Evolutionary conservation across 2,113 vertebrate genomes (phyloP).

Genomic region (Grammomys dolichurus): DNA sequence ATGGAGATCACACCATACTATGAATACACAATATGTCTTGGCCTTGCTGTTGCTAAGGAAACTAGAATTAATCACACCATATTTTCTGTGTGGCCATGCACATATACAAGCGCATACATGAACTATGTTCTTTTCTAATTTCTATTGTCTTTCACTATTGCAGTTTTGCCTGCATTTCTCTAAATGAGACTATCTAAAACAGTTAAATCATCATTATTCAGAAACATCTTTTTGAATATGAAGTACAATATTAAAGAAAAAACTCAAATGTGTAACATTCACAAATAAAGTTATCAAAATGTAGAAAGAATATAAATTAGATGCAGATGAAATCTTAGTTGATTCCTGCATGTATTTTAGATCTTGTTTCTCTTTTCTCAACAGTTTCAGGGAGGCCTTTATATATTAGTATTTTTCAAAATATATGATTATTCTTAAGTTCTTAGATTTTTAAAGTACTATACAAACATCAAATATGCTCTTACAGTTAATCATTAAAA

Average conservation of each 20-base stretch:
- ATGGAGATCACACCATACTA: conserved; percentile 26
- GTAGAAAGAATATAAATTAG: neutral
- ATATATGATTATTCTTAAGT: neutral
- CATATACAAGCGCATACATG: neutral
- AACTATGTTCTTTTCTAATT: neutral
- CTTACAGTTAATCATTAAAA: neutral
- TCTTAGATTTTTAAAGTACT: neutral
- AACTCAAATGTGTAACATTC: neutral
- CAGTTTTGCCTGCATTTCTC: neutral
- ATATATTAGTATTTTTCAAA: neutral
- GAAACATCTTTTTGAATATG: conserved; percentile 21
- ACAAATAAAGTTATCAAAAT: neutral
- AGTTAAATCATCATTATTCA: neutral
- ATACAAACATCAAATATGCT: neutral
- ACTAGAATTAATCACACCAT: conserved; percentile 42
- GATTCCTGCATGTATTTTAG: neutral
- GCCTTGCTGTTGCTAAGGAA: conserved; percentile 61
- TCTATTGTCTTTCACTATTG: neutral
- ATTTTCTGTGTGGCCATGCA: conserved; percentile 11
- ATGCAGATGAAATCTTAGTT: neutral
- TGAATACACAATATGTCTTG: neutral
- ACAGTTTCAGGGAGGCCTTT: neutral
- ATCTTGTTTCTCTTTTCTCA: neutral
- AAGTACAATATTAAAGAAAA: neutral
- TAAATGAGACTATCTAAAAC: conserved; percentile 27